Evolutionary conservation across 2,888 invertebrate species (phyloP).

Genomic region (Synanthedon andrenaeformis): DNA sequence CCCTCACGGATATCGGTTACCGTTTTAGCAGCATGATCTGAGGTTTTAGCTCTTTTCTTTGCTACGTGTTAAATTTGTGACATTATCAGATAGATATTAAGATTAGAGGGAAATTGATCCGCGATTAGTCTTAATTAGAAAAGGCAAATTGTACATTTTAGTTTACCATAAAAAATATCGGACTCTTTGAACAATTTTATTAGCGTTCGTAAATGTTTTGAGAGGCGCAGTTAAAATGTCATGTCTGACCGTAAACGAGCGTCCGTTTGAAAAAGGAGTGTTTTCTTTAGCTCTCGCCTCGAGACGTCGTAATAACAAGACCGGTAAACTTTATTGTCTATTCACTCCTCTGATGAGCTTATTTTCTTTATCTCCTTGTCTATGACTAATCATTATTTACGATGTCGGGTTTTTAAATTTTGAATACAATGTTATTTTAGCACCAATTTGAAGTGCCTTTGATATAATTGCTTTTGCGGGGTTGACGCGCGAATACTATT

Average conservation of each 20-base stretch:
- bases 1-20: not conserved
- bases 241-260: conserved; percentile 60
- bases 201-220: conserved; percentile 51
- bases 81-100: not conserved
- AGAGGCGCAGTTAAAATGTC: conserved; percentile 62
- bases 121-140: conserved; percentile 18
- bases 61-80: not conserved
- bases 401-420: conserved; percentile 21
- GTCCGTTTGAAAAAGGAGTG: conserved; percentile 57
- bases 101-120: conserved; percentile 14
- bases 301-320: conserved; percentile 46
- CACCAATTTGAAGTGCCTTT: conserved; percentile 16
- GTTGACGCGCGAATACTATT: conserved; percentile 35
- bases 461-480: conserved; percentile 22
- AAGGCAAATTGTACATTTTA: conserved; percentile 35
- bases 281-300: conserved; percentile 50
- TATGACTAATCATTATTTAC: conserved; percentile 55
- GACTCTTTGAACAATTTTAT: conserved; percentile 58
- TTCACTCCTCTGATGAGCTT: conserved; percentile 56
- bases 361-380: conserved; percentile 48
- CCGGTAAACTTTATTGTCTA: conserved; percentile 55
- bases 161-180: conserved; percentile 41
- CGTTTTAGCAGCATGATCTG: no score
- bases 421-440: conserved; percentile 47
- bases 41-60: not conserved